Evolutionary conservation across 1,140 invertebrate genomes (phyloP), one percentile per base, ranked within the genome.

Genomic region (Ips typographus): DNA sequence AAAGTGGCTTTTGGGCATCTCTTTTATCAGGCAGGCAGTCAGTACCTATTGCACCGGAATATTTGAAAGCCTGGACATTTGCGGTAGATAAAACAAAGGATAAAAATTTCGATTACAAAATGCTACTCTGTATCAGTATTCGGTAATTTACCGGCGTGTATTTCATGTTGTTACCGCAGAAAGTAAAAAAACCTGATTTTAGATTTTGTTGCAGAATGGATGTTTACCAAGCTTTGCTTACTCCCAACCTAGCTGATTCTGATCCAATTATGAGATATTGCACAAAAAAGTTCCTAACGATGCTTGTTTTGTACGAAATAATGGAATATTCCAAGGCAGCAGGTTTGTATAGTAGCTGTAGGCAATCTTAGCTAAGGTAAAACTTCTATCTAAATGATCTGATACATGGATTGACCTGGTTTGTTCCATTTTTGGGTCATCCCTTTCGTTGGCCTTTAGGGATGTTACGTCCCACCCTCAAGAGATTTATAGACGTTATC

Each of bases 181-280:
- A 22, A 22, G 22, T 22, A 22, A 22, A 22, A 22, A 22, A 22
- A 22, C 22, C 22, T 22, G 22, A 22, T 22, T 22, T 22, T 22
- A 22, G 22, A 22, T 63, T 60, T 68, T 68, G 66, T 68, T 68
- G 52, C 66, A 68, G 66, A 55, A 68, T 68, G 66, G 66, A 61
- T 37, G 42, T 52, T 61, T 49, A 61, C 37, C 66, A 62, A 44
- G 66, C 49, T 58, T 53, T 68, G 62, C 58, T 68, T 49, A 49
- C 44, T 67, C 56, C 65, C 65, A 63, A 62, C 38, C 62, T 59
- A 68, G 61, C 62, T 59, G 58, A 68, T 8, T 61, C n/a, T 63
- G 47, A 55, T 68, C 47, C 44, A 55, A 68, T 59, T 59, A 68
- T 68, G 66, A 68, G 39, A 56, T 43, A 61, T 55, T 44, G 66